These are phyloP conservation scores for Oophaga sylvatica DNA, from an alignment of 2,797 vertebrate species.

Conservation along the genomic window DNA sequence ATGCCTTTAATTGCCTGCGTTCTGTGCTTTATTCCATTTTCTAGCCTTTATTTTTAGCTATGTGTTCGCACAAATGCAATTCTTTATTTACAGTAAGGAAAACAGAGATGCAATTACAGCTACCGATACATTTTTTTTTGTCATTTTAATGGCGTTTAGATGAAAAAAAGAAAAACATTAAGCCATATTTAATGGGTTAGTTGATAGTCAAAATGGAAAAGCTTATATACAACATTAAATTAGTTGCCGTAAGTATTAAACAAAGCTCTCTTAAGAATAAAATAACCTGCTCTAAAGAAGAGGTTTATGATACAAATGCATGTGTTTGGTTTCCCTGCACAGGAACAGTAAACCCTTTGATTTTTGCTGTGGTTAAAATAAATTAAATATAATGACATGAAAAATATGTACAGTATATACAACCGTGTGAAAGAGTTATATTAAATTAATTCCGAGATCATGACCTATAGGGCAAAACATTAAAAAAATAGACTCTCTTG, in stretches of 20 bases:
- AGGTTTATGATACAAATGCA: background rate
- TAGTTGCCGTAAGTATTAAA: background rate
- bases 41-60: background rate
- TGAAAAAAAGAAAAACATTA: background rate
- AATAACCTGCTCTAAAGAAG: background rate
- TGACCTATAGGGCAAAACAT: too few species aligned
- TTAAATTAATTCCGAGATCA: background rate
- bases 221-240: background rate
- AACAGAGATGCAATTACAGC: background rate
- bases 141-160: constrained; percentile 1
- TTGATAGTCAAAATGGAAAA: background rate
- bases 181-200: constrained; percentile 15
- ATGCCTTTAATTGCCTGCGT: background rate
- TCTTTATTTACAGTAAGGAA: constrained; percentile 3
- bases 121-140: background rate
- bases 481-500: too few species aligned
- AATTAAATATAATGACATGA: background rate
- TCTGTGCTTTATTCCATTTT: background rate
- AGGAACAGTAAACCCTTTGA: background rate
- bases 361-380: background rate
- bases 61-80: background rate
- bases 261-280: background rate
- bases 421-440: background rate
- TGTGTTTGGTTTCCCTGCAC: background rate
- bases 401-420: too few species aligned